phyloP scores from a whole-genome alignment of 2,113 vertebrate species.

The Vulpes lagopus region DNA sequence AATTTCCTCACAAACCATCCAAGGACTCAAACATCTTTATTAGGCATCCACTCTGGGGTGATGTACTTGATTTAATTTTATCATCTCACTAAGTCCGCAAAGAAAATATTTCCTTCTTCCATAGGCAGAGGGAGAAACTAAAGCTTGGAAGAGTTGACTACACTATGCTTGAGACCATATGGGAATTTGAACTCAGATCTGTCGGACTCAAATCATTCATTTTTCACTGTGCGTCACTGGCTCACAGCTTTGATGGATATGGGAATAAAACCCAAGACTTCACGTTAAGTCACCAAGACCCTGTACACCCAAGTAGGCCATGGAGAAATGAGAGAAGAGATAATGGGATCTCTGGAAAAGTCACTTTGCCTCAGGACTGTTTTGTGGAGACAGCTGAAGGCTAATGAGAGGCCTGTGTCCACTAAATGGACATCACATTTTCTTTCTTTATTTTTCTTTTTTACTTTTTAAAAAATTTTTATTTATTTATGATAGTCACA shows the following conservation, averaged over 20 bases:
- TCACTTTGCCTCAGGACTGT: background rate
- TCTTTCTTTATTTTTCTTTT: too few relatives aligned
- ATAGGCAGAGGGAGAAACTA: background rate
- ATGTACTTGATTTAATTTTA: background rate
- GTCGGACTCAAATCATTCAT: background rate
- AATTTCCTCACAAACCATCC: background rate
- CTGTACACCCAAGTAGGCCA: background rate
- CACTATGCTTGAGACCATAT: background rate
- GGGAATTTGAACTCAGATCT: background rate
- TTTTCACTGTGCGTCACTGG: background rate
- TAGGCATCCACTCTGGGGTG: background rate
- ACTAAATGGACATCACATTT: too few relatives aligned
- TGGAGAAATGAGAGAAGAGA: background rate
- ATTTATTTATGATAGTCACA: too few relatives aligned
- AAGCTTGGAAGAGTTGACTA: background rate
- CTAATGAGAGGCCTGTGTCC: background rate
- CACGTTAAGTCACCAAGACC: background rate
- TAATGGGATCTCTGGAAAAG: background rate
- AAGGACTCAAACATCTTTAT: background rate
- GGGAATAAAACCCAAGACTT: background rate
- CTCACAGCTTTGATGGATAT: background rate
- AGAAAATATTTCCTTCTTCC: background rate
- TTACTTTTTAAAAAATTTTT: too few relatives aligned
- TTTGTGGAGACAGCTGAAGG: background rate
- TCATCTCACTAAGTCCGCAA: background rate